Conservation (phyloP, 2,113 vertebrate species). For the Thamnophis sirtalis region DNA sequence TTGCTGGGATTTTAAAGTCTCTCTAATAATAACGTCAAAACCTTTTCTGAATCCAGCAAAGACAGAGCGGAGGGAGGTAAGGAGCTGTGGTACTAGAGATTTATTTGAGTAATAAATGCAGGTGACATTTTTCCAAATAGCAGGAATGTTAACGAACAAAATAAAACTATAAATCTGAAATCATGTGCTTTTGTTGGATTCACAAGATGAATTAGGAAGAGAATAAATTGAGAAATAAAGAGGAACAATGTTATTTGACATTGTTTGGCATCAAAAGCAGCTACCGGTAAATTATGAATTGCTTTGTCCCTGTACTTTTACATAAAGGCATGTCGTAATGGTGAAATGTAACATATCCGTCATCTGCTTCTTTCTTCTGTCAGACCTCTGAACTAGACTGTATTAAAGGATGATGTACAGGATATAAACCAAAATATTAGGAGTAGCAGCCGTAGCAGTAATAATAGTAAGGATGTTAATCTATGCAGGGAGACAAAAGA, state of each 20-base stretch:
- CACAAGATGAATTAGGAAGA: neutral
- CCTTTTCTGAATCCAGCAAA: neutral
- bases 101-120: conserved; percentile 25
- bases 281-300: neutral
- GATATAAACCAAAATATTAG: neutral
- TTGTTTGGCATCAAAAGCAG: neutral
- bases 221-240: neutral
- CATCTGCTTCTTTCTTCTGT: neutral
- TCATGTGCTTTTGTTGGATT: neutral
- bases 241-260: neutral
- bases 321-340: neutral
- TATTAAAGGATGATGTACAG: neutral
- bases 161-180: conserved; percentile 1
- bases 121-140: conserved; percentile 4
- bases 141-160: neutral
- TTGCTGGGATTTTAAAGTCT: neutral
- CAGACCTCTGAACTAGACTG: neutral
- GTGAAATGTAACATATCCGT: neutral
- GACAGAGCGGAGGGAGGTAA: neutral
- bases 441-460: neutral
- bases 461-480: neutral
- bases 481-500: neutral
- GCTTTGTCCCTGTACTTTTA: neutral
- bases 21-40: neutral
- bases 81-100: neutral